Conservation (phyloP, 2,888 invertebrate genomes). For the Oasisia sp. region DNA sequence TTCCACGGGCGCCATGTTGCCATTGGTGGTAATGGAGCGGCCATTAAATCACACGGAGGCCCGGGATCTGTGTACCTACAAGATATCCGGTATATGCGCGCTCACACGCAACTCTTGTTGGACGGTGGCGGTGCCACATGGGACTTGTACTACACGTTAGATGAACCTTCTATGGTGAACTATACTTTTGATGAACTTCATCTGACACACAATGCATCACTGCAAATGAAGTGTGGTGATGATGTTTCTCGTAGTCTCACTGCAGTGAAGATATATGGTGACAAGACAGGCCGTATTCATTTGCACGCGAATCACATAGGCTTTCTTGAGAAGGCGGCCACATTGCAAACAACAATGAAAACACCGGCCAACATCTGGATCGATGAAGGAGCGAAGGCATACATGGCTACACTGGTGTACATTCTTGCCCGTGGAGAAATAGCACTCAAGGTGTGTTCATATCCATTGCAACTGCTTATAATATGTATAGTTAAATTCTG, state of each 20-base stretch:
- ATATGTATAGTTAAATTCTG: background rate
- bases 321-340: conserved; percentile 43
- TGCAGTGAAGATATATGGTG: conserved; percentile 40
- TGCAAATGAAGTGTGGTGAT: conserved; percentile 42
- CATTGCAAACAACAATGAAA: conserved; percentile 39
- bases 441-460: conserved; percentile 18
- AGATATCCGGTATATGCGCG: conserved; percentile 28
- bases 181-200: conserved; percentile 50
- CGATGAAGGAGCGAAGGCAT: conserved; percentile 45
- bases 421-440: conserved; percentile 44
- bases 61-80: conserved; percentile 19
- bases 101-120: conserved; percentile 45
- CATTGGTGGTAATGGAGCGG: conserved; percentile 44
- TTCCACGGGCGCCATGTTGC: conserved; percentile 44
- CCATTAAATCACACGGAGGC: conserved; percentile 23
- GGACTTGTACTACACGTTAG: conserved; percentile 49
- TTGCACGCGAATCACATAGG: conserved; percentile 43
- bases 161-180: conserved; percentile 38
- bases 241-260: background rate
- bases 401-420: conserved; percentile 48
- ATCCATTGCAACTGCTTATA: background rate
- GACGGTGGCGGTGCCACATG: conserved; percentile 46
- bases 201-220: conserved; percentile 45
- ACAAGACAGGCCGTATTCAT: conserved; percentile 49
- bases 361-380: conserved; percentile 50